A percentile compares a stretch with the other conserved stretches of the same genome.
Conservation (phyloP, 2,888 invertebrate genomes). For the Mimas tiliae region DNA sequence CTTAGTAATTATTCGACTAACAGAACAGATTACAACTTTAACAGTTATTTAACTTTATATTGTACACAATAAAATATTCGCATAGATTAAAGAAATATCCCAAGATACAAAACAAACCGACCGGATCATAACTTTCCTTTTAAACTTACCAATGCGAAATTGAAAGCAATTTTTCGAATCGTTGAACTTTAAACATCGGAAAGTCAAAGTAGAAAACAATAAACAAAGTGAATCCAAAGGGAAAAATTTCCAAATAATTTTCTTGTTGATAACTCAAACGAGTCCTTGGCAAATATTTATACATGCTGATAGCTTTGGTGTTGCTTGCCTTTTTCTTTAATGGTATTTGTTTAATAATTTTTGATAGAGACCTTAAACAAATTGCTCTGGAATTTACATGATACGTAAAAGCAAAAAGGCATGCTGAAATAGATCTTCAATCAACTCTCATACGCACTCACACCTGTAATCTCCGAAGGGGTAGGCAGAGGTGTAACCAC, state of each 20-base stretch:
- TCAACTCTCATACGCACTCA: too few species aligned
- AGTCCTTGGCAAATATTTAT: conserved; percentile 6
- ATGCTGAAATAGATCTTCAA: too few species aligned
- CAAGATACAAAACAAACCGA: conserved; percentile 30
- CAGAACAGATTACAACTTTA: too few species aligned
- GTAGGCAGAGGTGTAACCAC: too few species aligned
- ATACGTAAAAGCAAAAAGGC: too few species aligned
- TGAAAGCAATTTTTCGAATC: conserved; percentile 62
- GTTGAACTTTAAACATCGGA: conserved; percentile 58
- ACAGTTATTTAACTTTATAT: conserved; percentile 7
- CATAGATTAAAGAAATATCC: conserved; percentile 16
- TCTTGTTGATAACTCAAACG: conserved; percentile 31
- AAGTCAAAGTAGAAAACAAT: conserved; percentile 69
- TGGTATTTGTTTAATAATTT: too few species aligned
- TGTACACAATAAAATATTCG: conserved; percentile 36
- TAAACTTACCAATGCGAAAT: conserved; percentile 47
- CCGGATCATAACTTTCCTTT: conserved; percentile 48
- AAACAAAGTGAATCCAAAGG: conserved; percentile 56
- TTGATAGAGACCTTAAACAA: too few species aligned
- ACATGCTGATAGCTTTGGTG: not conserved
- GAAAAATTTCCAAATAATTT: conserved; percentile 63
- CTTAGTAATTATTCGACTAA: not conserved
- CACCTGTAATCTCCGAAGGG: too few species aligned
- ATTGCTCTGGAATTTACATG: too few species aligned
- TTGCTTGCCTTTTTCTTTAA: not conserved